phyloP scores from a whole-genome alignment of 2,113 vertebrate genomes.

The Phrynocephalus versicolor region DNA sequence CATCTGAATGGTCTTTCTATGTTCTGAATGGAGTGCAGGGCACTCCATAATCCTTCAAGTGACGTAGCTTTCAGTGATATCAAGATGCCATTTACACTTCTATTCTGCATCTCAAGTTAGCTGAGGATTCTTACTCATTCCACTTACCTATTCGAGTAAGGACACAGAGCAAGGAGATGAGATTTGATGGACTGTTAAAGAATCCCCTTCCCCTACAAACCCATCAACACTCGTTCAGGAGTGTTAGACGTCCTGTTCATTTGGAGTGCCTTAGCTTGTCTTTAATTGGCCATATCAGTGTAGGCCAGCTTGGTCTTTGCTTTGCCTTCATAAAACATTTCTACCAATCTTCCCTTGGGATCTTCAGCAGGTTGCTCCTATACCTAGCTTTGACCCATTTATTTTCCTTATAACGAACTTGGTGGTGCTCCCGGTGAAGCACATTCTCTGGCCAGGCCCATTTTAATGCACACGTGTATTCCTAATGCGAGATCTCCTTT shows the following conservation, averaged over 20 bases:
- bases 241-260: neutral
- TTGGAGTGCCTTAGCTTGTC: neutral
- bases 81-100: neutral
- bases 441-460: neutral
- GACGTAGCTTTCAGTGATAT: neutral
- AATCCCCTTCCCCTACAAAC: neutral
- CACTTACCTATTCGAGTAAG: neutral
- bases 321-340: neutral
- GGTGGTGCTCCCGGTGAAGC: neutral
- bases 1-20: neutral
- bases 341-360: rapidly evolving
- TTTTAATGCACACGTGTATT: neutral
- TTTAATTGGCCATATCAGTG: neutral
- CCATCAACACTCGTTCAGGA: neutral
- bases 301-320: neutral
- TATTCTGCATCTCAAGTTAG: neutral
- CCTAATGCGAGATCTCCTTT: neutral
- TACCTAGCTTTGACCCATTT: neutral
- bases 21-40: neutral
- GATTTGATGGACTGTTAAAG: neutral
- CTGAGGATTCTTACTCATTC: neutral
- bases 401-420: neutral
- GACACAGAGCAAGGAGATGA: neutral
- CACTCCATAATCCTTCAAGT: neutral
- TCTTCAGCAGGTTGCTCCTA: neutral